Base-by-base conservation (phyloP, 30 jellyfish, hydroid and myxozoan genomes). In the Hydractinia echinata region DNA sequence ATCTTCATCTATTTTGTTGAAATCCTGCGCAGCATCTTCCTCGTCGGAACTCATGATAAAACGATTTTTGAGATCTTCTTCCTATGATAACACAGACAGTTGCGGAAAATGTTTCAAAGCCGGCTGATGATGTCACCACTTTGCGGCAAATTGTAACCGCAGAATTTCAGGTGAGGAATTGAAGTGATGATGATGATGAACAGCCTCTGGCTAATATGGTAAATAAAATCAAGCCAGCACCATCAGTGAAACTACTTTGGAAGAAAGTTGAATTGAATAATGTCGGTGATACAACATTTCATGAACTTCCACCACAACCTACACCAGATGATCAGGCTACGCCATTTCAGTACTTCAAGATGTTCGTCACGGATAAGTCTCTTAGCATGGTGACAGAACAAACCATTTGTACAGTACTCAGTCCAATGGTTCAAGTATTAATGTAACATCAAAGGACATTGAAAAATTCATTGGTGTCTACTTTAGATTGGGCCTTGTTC, bases 401-500 rank as follows among this genome's bases (percentile, higher is more conserved):
- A 73, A 73, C 76, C 4, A 72, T 72, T 19, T 8, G 51, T 72
- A 72, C 51, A 8, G 81, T 50, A n/a, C 44, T 54, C 76, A 73
- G 51, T 18, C 85, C 14, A 82, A 67, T 30, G 79, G 90, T 5
- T 44, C 44, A 72, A 11, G 50, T 18, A 51, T 78, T 6, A 44
- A 16, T 18, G 85, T 72, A 21, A 6, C 88, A 11, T 5, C 7
- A 8, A 69, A 82, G 56, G 89, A 73, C 30, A 53, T 44, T 10
- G 91, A 83, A 66, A 76, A 83, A 50, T 61, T 72, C 6, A 7
- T 83, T 61, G 87, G 91, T 39, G 66, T 83, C 7, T 83, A 21
- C 52, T 74, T 83, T 54, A 51, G 56, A 6, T 73, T 83, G 91
- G 91, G 87, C 15, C 86, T 83, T 55, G 87, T 83, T 0, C 4